Conservation (phyloP, 1,140 invertebrate species). For the Tetraneura akinire region DNA sequence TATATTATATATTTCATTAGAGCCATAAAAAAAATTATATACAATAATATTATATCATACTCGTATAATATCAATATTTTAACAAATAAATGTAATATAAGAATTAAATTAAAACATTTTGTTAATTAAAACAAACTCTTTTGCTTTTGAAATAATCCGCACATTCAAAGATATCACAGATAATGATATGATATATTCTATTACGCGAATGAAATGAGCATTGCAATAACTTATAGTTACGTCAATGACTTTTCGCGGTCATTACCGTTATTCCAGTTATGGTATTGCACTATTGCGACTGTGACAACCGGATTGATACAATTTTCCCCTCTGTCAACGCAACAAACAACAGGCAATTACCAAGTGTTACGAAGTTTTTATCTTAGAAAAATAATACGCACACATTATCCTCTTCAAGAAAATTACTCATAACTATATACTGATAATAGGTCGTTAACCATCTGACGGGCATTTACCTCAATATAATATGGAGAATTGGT, state of each 20-base stretch:
- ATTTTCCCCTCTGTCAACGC: slow-evolving; percentile 28
- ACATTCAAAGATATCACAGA: too few relatives aligned
- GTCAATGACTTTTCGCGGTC: slow-evolving; percentile 47
- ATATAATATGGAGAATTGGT: slow-evolving; percentile 11
- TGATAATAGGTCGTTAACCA: slow-evolving; percentile 23
- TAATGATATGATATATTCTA: not conserved
- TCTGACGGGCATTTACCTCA: slow-evolving; percentile 26
- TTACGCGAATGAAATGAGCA: not conserved
- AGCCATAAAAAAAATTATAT: too few relatives aligned
- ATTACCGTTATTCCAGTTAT: slow-evolving; percentile 50
- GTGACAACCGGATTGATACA: slow-evolving; percentile 40
- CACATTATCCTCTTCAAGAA: slow-evolving; percentile 5
- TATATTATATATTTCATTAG: too few relatives aligned
- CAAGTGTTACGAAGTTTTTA: slow-evolving; percentile 32
- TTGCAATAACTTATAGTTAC: slow-evolving; percentile 30
- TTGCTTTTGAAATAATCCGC: too few relatives aligned
- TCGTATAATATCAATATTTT: too few relatives aligned
- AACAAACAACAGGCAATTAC: slow-evolving; percentile 44
- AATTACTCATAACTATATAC: slow-evolving; percentile 20
- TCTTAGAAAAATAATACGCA: slow-evolving; percentile 14
- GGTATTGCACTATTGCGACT: not conserved
- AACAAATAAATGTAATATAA: too few relatives aligned
- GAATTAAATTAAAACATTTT: too few relatives aligned
- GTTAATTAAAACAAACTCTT: too few relatives aligned
- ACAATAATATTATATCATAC: too few relatives aligned